Conservation (phyloP, 2,797 vertebrate genomes). For the Okamejei kenojei region DNA sequence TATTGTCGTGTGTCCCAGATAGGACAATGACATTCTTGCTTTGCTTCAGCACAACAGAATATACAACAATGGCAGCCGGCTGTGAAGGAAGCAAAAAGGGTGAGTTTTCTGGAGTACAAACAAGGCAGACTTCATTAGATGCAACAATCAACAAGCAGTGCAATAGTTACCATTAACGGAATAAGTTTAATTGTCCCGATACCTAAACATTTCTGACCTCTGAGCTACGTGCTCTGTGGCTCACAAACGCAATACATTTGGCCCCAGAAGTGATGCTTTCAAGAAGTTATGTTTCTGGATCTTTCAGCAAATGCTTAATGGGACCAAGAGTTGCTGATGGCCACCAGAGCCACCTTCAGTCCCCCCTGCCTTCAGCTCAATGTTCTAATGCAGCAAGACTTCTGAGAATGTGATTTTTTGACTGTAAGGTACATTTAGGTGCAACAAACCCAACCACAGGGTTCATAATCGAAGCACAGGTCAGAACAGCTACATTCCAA, state of each 20-base stretch:
- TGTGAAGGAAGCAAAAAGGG: background rate
- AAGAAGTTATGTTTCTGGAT: slow-evolving; percentile 60
- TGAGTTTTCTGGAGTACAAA: background rate
- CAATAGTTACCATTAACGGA: background rate
- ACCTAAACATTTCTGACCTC: background rate
- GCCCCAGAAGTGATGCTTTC: slow-evolving; percentile 53
- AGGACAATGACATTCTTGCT: too few species aligned
- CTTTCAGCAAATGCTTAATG: slow-evolving; percentile 61
- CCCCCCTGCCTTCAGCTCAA: background rate
- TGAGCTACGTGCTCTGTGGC: background rate
- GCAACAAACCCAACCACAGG: slow-evolving; percentile 5
- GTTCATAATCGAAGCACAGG: slow-evolving; percentile 40
- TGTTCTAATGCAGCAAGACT: slow-evolving; percentile 17
- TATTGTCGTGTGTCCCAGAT: too few species aligned
- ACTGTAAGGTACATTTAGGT: slow-evolving; percentile 31
- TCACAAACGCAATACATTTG: background rate
- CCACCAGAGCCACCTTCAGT: slow-evolving; percentile 41
- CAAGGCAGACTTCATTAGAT: background rate
- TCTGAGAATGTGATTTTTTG: slow-evolving; percentile 1
- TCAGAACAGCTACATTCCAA: slow-evolving; percentile 48
- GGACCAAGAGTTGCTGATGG: slow-evolving; percentile 59
- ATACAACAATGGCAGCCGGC: too few species aligned
- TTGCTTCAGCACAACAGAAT: too few species aligned
- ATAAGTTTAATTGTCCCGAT: background rate
- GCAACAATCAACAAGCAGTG: background rate